Evolutionary conservation across 2,797 vertebrate species (phyloP).

Genomic region (Brachyrhaphis roseni): DNA sequence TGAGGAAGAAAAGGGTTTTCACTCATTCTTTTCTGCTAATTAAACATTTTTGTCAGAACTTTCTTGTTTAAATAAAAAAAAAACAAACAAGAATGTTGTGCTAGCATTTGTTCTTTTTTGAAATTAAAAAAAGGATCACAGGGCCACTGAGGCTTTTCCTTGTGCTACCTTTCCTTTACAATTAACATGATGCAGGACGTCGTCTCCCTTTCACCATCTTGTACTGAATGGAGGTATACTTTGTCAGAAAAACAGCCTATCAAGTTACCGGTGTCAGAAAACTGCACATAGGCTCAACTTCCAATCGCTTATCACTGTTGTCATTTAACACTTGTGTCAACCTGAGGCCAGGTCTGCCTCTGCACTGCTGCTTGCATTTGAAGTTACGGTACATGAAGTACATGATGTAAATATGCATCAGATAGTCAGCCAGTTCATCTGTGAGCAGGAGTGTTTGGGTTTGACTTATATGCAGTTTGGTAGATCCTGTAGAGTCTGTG

Average conservation of each 20-base stretch:
- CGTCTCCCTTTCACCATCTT: constrained; percentile 20
- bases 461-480: constrained; percentile 39
- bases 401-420: background rate
- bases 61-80: background rate
- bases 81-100: background rate
- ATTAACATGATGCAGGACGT: constrained; percentile 7
- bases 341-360: constrained; percentile 35
- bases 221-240: constrained; percentile 23
- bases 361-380: constrained; percentile 16
- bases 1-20: background rate
- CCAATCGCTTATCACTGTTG: constrained; percentile 32
- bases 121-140: background rate
- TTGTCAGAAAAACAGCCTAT: constrained; percentile 52
- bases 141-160: background rate
- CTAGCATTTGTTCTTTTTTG: background rate
- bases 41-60: background rate
- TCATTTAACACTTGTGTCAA: constrained; percentile 52
- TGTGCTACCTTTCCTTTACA: background rate
- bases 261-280: constrained; percentile 56
- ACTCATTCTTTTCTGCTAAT: background rate
- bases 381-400: constrained; percentile 29
- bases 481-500: constrained; percentile 56
- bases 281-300: constrained; percentile 1
- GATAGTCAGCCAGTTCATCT: background rate
- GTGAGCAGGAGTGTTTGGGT: constrained; percentile 49